Conservation (phyloP, 2,113 vertebrate species). For the Gorsachius goisagi region DNA sequence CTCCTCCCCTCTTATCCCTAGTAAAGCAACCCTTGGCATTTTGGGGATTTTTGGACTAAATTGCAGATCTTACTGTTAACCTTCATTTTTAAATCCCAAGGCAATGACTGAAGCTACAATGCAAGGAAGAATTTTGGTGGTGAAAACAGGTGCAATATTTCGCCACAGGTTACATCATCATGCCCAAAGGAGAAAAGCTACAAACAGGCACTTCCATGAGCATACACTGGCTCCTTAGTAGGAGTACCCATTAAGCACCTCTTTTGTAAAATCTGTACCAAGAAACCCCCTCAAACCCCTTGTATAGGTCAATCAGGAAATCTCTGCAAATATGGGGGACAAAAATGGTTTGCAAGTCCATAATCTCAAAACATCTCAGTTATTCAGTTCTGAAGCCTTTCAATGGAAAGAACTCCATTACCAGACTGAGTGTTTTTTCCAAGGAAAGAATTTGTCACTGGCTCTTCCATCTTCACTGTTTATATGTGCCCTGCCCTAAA, state of each 20-base stretch:
- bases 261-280: not conserved
- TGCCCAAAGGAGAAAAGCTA: not conserved
- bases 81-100: not conserved
- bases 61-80: not conserved
- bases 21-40: not conserved
- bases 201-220: fast-evolving
- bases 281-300: not conserved
- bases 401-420: not conserved
- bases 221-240: not conserved
- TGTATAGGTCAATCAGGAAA: not conserved
- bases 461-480: not conserved
- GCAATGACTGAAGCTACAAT: not conserved
- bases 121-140: not conserved
- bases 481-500: not conserved
- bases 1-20: not conserved
- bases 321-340: not conserved
- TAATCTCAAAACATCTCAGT: not conserved
- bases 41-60: not conserved
- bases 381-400: not conserved
- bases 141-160: not conserved
- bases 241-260: not conserved
- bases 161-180: not conserved
- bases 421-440: not conserved
- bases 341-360: not conserved
- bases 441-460: not conserved